phyloP scores from a whole-genome alignment of 2,113 vertebrate genomes.

The Ammodytes marinus region DNA sequence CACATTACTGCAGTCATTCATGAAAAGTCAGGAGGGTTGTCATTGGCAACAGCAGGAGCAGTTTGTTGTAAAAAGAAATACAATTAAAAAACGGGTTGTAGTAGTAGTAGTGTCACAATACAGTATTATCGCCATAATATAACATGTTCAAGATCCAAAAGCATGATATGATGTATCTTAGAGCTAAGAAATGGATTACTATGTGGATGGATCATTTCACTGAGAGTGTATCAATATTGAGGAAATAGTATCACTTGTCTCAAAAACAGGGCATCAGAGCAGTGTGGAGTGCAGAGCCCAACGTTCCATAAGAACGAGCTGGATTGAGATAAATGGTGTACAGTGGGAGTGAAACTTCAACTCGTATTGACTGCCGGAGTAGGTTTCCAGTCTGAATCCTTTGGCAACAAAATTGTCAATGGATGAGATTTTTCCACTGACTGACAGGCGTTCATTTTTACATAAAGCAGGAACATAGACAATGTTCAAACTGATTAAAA shows the following conservation, averaged over 20 bases:
- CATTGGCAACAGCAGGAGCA: background rate
- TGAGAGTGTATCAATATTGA: background rate
- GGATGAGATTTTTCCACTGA: too few relatives aligned
- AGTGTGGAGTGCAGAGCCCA: background rate
- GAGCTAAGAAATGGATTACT: background rate
- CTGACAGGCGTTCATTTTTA: background rate
- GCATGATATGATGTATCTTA: background rate
- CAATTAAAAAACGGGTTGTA: background rate
- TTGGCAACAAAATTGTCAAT: background rate
- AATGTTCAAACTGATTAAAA: background rate
- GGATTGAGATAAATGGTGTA: background rate
- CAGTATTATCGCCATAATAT: background rate
- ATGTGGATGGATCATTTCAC: background rate
- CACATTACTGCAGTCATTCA: background rate
- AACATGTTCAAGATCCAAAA: background rate
- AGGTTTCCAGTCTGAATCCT: background rate
- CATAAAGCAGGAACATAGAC: background rate
- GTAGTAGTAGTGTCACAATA: background rate
- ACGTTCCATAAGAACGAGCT: too few relatives aligned
- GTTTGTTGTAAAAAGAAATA: background rate
- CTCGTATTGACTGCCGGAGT: background rate
- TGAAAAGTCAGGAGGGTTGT: background rate
- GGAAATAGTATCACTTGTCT: slow-evolving; percentile 1
- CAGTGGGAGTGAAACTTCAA: background rate
- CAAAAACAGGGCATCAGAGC: background rate